Base-by-base conservation (phyloP, 2,797 vertebrate species). In the Argya squamiceps region DNA sequence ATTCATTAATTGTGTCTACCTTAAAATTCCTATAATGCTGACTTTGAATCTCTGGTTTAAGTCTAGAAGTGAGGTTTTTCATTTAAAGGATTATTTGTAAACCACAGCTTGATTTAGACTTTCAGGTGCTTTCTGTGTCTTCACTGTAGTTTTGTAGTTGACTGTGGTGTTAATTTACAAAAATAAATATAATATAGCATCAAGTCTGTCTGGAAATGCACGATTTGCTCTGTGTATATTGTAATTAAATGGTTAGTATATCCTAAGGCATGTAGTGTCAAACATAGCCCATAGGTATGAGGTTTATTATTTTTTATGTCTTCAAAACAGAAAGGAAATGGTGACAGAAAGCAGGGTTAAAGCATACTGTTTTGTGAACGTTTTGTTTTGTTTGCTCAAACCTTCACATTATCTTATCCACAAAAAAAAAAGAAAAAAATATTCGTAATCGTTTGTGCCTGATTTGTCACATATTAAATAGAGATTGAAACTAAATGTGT, bases 371-470 rank as follows among this genome's bases (percentile, higher is more conserved):
- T 98, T 98, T 98, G 98, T 99, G 98, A 98, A 98, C 6, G 95
- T 98, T 99, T 96, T 83, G 63, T 97, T 97, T 97, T 94, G 91
- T 97, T 97, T 97, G 82, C 92, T 97, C 96, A 95, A 93, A 96
- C 97, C 77, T 96, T 97, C 91, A 85, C 23, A 15, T 97, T 94
- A 96, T 93, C 67, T 98, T 97, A 98, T 98, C 98, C 97, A 98
- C 97, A 76, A 46, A 75, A 64, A 71, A 22, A 36, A 21, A 1
- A 3, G 14, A 97, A 96, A 97, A 98, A 97, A 98, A 98, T n/a
- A 8, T 97, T 98, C 98, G 93, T 98, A 89, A 95, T 97, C 81
- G 98, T 99, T 98, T 98, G 99, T 99, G 99, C 99, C 99, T 99
- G 98, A 98, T 98, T 97, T 98, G 98, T 98, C 93, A 96, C 84